Evolutionary conservation across 2,888 invertebrate species (phyloP).

Genomic region (Pecten maximus): DNA sequence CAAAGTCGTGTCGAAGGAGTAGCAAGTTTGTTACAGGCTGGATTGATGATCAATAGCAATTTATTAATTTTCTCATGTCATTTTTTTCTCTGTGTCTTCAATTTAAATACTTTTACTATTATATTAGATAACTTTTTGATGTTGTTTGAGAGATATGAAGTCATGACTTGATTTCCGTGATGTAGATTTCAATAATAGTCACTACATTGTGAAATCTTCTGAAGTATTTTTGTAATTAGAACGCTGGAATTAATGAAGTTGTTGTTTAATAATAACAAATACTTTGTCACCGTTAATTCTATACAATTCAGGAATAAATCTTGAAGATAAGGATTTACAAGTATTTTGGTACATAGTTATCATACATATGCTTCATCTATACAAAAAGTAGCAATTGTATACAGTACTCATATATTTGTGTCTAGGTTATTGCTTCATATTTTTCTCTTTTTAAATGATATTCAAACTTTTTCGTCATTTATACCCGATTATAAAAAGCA

Average conservation of each 20-base stretch:
- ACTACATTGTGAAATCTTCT: background rate
- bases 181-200: background rate
- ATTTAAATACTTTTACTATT: background rate
- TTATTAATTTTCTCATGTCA: background rate
- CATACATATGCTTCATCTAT: background rate
- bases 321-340: background rate
- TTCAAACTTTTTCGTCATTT: background rate
- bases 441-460: background rate
- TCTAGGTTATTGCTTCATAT: background rate
- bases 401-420: background rate
- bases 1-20: background rate
- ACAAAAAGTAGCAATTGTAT: background rate
- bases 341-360: background rate
- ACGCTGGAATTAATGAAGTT: background rate
- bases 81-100: background rate
- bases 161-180: background rate
- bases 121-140: background rate
- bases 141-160: background rate
- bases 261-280: background rate
- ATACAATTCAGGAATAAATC: background rate
- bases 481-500: background rate
- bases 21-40: conserved; percentile 15
- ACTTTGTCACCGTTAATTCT: background rate
- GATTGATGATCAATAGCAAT: conserved; percentile 22
- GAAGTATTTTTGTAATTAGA: background rate